phyloP scores from a whole-genome alignment of 2,888 invertebrate genomes.

The Thyatira batis region DNA sequence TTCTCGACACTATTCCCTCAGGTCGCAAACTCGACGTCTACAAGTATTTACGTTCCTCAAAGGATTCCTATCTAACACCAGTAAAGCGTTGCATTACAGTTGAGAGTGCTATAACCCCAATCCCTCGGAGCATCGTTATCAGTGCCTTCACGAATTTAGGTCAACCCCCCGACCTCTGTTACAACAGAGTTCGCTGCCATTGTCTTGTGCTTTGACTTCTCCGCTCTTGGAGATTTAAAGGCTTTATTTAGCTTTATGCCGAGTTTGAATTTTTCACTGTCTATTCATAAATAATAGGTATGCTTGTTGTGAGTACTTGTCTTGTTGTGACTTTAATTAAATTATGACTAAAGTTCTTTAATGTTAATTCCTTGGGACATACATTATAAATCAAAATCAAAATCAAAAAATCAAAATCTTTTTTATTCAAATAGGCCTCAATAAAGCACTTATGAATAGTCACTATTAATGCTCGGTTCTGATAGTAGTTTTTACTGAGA shows the following conservation, averaged over 20 bases:
- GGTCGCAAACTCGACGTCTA: background rate
- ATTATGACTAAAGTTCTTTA: too few relatives aligned
- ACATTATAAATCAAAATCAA: too few relatives aligned
- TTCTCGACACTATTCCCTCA: background rate
- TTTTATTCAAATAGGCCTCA: too few relatives aligned
- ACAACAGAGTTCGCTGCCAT: slow-evolving; percentile 13
- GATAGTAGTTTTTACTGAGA: too few relatives aligned
- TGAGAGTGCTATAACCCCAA: slow-evolving; percentile 29
- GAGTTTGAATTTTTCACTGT: background rate
- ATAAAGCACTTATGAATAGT: too few relatives aligned
- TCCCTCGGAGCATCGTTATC: slow-evolving; percentile 30
- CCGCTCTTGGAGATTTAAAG: background rate
- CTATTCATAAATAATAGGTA: background rate
- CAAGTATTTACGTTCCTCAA: slow-evolving; percentile 10
- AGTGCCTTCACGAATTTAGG: slow-evolving; percentile 32
- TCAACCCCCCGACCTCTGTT: slow-evolving; percentile 28
- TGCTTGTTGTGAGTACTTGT: background rate
- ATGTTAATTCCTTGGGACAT: too few relatives aligned
- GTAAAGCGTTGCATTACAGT: slow-evolving; percentile 19
- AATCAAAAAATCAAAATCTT: too few relatives aligned
- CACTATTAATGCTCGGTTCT: too few relatives aligned
- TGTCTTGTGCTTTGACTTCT: slow-evolving; percentile 13
- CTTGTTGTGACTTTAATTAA: too few relatives aligned
- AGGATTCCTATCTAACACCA: slow-evolving; percentile 12
- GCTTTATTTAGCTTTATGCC: background rate